Evolutionary conservation across 2,113 vertebrate genomes (phyloP), one percentile per base, ranked within the genome.

Genomic region (Ornithorhynchus anatinus): DNA sequence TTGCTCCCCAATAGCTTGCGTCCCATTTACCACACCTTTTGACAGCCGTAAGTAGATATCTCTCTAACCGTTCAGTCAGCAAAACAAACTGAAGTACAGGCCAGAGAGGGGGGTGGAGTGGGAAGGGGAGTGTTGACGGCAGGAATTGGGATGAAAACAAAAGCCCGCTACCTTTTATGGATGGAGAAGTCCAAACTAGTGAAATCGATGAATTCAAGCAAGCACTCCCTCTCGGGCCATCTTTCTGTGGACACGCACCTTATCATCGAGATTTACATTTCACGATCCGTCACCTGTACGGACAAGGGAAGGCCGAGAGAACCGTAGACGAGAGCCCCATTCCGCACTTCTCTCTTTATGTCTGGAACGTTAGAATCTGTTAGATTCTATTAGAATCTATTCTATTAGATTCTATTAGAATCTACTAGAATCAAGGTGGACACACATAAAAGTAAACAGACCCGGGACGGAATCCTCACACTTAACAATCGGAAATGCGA

Each of bases 21-120:
- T 91, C 90, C 87, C 88, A 88, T 86, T 92, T 91, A 77, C 92
- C 80, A 90, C 89, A 89, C 92, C 89, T 94, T 93, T 86, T 95
- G 95, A 95, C 93, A 94, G 92, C 88, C 88, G 92, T 92, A 92
- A 92, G 91, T 89, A 92, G 93, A 93, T 92, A 90, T 89, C 85
- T 92, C 87, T 92, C 92, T 90, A 91, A 89, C 81, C 71, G 82
- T 92, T 93, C 86, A 88, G 91, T 89, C 91, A 80, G 84, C 80
- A 72, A 89, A 92, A 89, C 76, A 90, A 91, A 90, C 90, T 84
- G 75, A 78, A 77, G 77, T 68, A 75, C 67, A 84, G 67, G 75
- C 73, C 77, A 66, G 37, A 45, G 89, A 75, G 52, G 25, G 47
- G 64, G 38, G 20, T n/a, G 15, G 20, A 6, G 4, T 5, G 27